Conservation (phyloP, 1,140 invertebrate genomes). For the Apis cerana region DNA sequence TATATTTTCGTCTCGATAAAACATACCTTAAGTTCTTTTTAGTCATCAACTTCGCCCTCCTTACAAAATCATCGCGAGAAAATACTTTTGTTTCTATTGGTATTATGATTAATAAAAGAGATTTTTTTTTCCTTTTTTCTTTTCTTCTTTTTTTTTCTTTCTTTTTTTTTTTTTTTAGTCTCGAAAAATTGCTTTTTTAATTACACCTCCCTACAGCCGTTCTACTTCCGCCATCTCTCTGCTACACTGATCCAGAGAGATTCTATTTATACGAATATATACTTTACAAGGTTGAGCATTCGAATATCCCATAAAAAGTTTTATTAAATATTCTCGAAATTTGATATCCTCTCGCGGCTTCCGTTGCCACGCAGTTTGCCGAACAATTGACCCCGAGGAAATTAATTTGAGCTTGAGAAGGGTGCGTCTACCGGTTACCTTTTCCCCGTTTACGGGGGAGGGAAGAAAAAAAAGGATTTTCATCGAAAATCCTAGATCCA, state of each 20-base stretch:
- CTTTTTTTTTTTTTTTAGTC: too few relatives aligned
- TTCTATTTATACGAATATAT: not conserved
- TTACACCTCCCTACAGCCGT: not conserved
- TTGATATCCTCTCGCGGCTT: not conserved
- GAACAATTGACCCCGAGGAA: not conserved
- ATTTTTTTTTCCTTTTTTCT: too few relatives aligned
- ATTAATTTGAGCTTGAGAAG: not conserved
- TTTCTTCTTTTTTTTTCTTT: too few relatives aligned
- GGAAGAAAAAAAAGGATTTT: not conserved
- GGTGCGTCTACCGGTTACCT: too few relatives aligned
- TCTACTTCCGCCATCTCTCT: not conserved
- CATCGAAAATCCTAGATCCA: not conserved
- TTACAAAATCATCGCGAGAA: too few relatives aligned
- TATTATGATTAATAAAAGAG: too few relatives aligned
- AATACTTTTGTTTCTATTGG: too few relatives aligned
- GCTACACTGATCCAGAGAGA: too few relatives aligned
- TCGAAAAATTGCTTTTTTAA: constrained; percentile 1
- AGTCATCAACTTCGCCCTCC: too few relatives aligned
- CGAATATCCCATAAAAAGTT: not conserved
- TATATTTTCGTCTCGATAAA: too few relatives aligned
- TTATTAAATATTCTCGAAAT: not conserved
- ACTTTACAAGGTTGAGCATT: not conserved
- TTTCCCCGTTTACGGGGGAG: not conserved
- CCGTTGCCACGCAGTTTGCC: not conserved
- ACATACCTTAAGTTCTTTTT: too few relatives aligned